phyloP scores from a whole-genome alignment of 2,797 vertebrate species.

The Paguma larvata region DNA sequence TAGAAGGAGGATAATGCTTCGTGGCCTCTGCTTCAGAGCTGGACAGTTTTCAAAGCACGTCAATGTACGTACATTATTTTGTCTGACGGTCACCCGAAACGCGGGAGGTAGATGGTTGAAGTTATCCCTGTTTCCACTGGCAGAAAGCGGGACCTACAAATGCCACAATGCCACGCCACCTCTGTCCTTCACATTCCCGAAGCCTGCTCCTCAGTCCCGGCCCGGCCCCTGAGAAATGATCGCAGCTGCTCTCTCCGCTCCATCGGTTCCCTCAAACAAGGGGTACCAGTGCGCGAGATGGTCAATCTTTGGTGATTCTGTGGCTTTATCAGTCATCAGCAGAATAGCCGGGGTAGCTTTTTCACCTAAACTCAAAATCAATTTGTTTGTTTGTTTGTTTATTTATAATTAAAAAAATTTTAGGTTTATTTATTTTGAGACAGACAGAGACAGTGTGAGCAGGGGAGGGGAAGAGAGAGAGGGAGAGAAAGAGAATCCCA shows the following conservation, averaged over 20 bases:
- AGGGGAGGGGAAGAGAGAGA: too few species aligned
- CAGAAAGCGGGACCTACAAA: not conserved
- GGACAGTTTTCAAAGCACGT: not conserved
- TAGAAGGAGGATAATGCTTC: not conserved
- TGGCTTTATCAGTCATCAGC: not conserved
- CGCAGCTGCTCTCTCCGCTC: not conserved
- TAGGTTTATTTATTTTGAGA: too few species aligned
- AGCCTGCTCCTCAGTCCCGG: not conserved
- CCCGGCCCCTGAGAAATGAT: not conserved
- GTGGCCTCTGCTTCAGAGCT: not conserved
- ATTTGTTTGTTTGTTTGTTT: not conserved
- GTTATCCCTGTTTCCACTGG: not conserved
- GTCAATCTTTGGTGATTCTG: not conserved
- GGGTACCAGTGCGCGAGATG: not conserved
- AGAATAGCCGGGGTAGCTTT: conserved; percentile 5
- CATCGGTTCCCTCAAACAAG: not conserved
- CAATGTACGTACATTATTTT: not conserved
- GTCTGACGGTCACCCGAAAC: not conserved
- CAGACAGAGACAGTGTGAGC: too few species aligned
- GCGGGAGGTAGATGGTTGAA: not conserved
- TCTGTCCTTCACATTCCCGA: not conserved
- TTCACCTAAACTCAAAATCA: conserved; percentile 26
- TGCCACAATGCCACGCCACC: not conserved
- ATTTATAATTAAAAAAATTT: too few species aligned
- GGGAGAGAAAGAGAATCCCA: too few species aligned